These are phyloP conservation scores for Hedychridium roseum DNA, from an alignment of 2,888 invertebrate genomes.

Conservation along the genomic window DNA sequence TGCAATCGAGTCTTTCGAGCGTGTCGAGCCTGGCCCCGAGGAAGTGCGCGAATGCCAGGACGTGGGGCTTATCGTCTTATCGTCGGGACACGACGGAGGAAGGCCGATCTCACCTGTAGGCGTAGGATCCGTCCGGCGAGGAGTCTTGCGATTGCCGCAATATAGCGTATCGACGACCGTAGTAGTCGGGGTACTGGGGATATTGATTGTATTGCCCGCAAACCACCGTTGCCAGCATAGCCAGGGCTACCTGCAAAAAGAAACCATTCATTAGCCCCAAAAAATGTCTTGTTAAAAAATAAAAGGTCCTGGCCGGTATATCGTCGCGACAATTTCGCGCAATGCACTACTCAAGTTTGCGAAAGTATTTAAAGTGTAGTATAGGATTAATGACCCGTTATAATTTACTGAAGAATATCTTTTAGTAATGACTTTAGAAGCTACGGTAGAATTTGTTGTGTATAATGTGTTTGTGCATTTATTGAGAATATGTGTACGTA, in stretches of 20 bases:
- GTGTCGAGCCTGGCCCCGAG: conserved; percentile 37
- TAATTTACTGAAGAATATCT: too few relatives aligned
- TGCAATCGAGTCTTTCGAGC: conserved; percentile 27
- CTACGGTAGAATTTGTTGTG: background rate
- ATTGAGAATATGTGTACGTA: too few relatives aligned
- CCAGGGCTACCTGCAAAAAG: conserved; percentile 34
- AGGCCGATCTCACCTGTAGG: conserved; percentile 55
- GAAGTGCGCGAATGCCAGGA: conserved; percentile 23
- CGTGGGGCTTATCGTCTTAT: conserved; percentile 17
- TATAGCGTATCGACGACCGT: conserved; percentile 54
- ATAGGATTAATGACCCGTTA: too few relatives aligned
- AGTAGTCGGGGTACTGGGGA: conserved; percentile 37
- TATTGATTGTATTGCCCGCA: conserved; percentile 45
- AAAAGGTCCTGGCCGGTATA: too few relatives aligned
- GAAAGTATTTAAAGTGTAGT: too few relatives aligned
- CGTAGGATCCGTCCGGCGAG: conserved; percentile 58
- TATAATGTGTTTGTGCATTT: too few relatives aligned
- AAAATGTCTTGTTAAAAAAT: too few relatives aligned
- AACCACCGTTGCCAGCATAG: conserved; percentile 39
- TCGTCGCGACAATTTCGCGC: too few relatives aligned
- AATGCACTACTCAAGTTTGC: too few relatives aligned
- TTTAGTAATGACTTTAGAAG: background rate
- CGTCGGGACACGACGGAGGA: conserved; percentile 23
- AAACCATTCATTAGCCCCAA: too few relatives aligned
- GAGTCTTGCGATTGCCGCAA: conserved; percentile 56